Evolutionary conservation across 1,140 invertebrate species (phyloP).

Genomic region (Patella vulgata): DNA sequence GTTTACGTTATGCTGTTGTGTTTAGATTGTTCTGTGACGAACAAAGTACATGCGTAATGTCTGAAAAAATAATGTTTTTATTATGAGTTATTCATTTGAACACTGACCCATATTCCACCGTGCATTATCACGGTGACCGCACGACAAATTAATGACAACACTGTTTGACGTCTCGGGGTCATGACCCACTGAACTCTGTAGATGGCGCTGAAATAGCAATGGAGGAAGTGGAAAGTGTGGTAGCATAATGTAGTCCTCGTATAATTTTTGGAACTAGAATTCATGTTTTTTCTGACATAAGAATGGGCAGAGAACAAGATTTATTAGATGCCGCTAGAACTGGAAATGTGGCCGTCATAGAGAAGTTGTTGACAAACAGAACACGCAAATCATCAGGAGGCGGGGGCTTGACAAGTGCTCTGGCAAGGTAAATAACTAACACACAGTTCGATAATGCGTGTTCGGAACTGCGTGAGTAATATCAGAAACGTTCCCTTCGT

Average conservation of each 20-base stretch:
- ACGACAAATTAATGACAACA: too few species aligned
- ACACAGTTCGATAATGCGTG: too few species aligned
- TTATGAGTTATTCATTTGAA: too few species aligned
- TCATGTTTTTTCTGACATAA: constrained; percentile 5
- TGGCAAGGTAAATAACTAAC: constrained; percentile 14
- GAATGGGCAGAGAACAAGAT: constrained; percentile 94
- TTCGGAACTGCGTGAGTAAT: too few species aligned
- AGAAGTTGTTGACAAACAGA: constrained; percentile 88
- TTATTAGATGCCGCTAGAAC: constrained; percentile 92
- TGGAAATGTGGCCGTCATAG: constrained; percentile 87
- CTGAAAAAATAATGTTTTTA: too few species aligned
- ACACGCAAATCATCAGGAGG: constrained; percentile 15
- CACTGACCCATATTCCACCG: too few species aligned
- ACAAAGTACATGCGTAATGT: too few species aligned
- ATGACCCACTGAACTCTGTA: constrained; percentile 14
- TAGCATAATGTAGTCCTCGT: constrained; percentile 3
- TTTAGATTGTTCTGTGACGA: too few species aligned
- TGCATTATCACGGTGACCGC: too few species aligned
- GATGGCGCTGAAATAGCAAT: constrained; percentile 8
- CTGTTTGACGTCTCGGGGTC: too few species aligned
- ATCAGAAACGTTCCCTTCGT: too few species aligned
- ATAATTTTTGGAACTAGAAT: background rate
- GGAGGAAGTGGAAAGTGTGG: background rate
- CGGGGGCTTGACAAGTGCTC: constrained; percentile 28
- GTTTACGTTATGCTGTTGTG: too few species aligned